Base-by-base conservation (phyloP, 2,113 vertebrate species). In the Clarias batrachus region DNA sequence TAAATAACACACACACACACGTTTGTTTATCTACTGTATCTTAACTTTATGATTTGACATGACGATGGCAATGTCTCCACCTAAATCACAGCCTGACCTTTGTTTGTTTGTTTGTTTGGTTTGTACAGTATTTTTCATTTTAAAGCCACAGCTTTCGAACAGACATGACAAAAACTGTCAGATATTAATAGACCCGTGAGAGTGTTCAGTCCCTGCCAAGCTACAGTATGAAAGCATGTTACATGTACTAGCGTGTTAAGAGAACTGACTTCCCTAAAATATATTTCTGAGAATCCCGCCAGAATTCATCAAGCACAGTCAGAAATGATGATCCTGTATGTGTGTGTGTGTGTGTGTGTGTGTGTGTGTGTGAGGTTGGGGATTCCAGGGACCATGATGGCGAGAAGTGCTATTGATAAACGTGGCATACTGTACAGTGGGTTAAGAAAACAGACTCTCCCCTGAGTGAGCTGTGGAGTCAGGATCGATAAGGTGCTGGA, bases 391-490 rank as follows among this genome's bases (percentile, higher is more conserved):
- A 93, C 91, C 94, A 90, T 17, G 91, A 90, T 17, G 91, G 91
- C 71, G 92, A 92, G 91, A 90, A 92, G 91, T 92, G 86, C 92
- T 94, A 94, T 94, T 94, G 93, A 93, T 93, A 93, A 93, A 94
- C 90, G 91, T 92, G 91, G 93, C 93, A 92, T 93, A 93, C 93
- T 94, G 93, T 94, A 87, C 81, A 77, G 71, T 92, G 93, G 93
- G 93, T 92, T 93, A 92, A 92, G 92, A 94, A 93, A 95, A 94
- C 93, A 94, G 92, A 92, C 92, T 92, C 92, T 94, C 93, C 93
- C 93, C 88, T 91, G 93, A 92, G 93, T 92, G 92, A 92, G 89
- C 91, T 85, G 90, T 91, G 91, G 93, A 94, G 93, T 90, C 90
- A 89, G 91, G 94, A 94, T 95, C 94, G 93, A 95, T 95, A 94